Evolutionary conservation across 2,797 vertebrate genomes (phyloP), one percentile per base, ranked within the genome.

Genomic region (Apogon hyalosoma): DNA sequence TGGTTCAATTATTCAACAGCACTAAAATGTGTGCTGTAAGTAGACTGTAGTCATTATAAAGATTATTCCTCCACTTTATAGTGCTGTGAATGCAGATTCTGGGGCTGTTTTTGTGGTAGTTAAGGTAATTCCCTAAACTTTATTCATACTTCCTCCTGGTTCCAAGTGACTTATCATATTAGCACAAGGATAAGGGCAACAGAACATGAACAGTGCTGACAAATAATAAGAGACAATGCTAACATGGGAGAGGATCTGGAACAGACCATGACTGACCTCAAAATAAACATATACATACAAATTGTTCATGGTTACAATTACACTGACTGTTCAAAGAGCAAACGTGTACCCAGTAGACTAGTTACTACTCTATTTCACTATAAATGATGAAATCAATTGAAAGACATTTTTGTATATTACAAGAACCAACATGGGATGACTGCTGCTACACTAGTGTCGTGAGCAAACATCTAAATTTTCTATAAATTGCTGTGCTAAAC

Each of bases 401-500:
- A 77, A 73, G 12, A 52, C 2, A 5, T 47, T 49, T 62, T 72
- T 24, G 6, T 31, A 43, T 59, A 28, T 50, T 42, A 28, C 13
- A 12, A 12, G 19, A 31, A 18, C 12, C 49, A 19, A 18, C 55
- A 58, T 50, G 21, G 1, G 21, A 57, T 60, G 33, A 55, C 47
- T 42, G 43, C 57, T 61, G 52, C 50, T 64, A 31, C 53, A 53
- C 42, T 48, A 36, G 59, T 11, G 63, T 53, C n/a, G n/a, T n/a
- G n/a, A n/a, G n/a, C n/a, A 53, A 72, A 59, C 31, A 67, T 52
- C 24, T 69, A 36, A 57, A 28, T 68, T 61, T 61, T 76, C 38
- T 46, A 80, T 67, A 63, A 60, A 67, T 50, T 46, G 47, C 52
- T 67, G 54, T 57, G 53, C 61, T 28, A 71, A 69, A 65, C 39